A percentile compares a stretch with the other conserved stretches of the same genome.
phyloP scores from a whole-genome alignment of 2,888 invertebrate species.

The Carabus problematicus region DNA sequence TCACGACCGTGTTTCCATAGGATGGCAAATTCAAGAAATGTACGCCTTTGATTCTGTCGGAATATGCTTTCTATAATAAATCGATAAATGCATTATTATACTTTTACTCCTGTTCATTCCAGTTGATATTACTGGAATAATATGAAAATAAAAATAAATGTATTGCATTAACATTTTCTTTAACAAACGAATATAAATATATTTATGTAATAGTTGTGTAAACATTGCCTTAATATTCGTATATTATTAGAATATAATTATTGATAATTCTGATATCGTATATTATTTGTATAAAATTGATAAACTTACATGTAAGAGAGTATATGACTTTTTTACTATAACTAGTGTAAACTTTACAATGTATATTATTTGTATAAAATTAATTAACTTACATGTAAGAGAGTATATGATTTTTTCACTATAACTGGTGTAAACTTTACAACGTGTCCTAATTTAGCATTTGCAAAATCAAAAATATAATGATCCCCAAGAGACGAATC shows the following conservation, averaged over 20 bases:
- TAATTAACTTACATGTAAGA: conserved; percentile 18
- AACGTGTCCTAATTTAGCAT: conserved; percentile 22
- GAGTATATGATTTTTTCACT: conserved; percentile 14
- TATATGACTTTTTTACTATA: conserved; percentile 10
- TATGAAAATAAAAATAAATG: not conserved
- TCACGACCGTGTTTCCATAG: conserved; percentile 22
- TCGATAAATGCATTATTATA: not conserved
- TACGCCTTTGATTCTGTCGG: conserved; percentile 28
- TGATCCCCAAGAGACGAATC: conserved; percentile 17
- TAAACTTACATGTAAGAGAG: conserved; percentile 21
- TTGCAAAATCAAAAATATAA: conserved; percentile 19
- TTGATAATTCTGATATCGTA: no score
- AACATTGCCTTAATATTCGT: not conserved
- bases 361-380: not conserved
- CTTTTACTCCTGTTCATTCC: not conserved
- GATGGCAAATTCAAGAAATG: conserved; percentile 34
- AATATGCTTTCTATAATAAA: conserved; percentile 32
- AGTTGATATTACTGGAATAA: not conserved
- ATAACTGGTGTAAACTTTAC: conserved; percentile 28
- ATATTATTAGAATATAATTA: no score
- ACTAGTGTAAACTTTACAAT: conserved; percentile 27
- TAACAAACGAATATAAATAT: not conserved
- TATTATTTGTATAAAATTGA: no score
- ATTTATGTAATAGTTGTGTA: not conserved
- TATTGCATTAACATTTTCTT: not conserved